phyloP scores from a whole-genome alignment of 2,797 vertebrate genomes.

The Silurus lanzhouensis region DNA sequence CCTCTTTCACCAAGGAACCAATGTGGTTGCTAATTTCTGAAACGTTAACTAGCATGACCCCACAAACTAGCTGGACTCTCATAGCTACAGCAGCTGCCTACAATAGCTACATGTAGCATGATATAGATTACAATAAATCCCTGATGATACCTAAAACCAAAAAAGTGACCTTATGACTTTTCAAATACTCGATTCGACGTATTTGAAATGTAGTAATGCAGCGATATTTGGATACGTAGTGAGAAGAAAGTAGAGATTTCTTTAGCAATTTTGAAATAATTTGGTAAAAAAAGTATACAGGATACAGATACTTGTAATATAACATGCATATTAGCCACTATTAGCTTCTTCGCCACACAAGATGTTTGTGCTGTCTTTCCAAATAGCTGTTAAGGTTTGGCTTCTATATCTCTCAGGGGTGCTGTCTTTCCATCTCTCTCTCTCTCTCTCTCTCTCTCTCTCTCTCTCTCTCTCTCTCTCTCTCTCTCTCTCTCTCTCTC shows the following conservation, averaged over 20 bases:
- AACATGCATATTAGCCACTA: background rate
- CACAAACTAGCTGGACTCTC: background rate
- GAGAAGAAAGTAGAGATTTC: too few species aligned
- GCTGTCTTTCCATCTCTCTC: background rate
- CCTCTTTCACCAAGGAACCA: background rate
- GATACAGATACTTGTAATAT: background rate
- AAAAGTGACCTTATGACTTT: background rate
- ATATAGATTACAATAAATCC: background rate
- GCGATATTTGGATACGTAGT: background rate
- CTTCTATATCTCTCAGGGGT: constrained; percentile 3
- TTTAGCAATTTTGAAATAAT: background rate
- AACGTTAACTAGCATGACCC: background rate
- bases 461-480: background rate
- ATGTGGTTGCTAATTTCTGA: background rate
- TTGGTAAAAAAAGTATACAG: background rate
- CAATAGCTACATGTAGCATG: background rate
- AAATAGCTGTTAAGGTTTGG: constrained; percentile 25
- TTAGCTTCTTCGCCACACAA: constrained; percentile 12
- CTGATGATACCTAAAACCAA: background rate
- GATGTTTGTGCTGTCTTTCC: background rate
- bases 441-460: background rate
- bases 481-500: background rate
- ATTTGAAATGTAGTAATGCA: background rate
- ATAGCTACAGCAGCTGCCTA: background rate
- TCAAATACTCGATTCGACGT: background rate